Evolutionary conservation across 2,797 vertebrate species (phyloP).

Genomic region (Columba guinea): DNA sequence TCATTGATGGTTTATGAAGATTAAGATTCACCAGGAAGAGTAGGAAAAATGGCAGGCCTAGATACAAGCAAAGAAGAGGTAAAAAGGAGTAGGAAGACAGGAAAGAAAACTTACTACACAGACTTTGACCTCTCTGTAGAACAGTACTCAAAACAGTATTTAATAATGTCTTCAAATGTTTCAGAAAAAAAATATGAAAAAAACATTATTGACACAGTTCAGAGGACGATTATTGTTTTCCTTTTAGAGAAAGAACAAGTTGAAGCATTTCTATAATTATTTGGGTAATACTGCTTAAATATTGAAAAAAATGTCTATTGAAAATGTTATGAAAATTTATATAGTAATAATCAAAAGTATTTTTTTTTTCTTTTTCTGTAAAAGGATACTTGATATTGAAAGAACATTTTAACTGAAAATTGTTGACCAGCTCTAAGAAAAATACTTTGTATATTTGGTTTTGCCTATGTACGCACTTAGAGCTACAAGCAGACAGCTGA

Average conservation of each 20-base stretch:
- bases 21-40: background rate
- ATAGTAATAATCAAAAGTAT: background rate
- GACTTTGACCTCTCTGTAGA: background rate
- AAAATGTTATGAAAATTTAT: background rate
- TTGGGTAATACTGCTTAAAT: background rate
- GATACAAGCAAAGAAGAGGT: background rate
- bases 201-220: background rate
- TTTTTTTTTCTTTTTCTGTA: background rate
- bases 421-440: background rate
- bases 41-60: background rate
- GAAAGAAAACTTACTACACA: background rate
- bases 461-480: background rate
- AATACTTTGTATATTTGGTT: background rate
- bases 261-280: background rate
- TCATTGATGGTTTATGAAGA: background rate
- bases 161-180: background rate
- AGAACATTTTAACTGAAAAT: background rate
- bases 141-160: background rate
- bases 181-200: background rate
- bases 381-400: background rate
- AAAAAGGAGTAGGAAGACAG: background rate
- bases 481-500: background rate
- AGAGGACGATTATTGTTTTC: background rate
- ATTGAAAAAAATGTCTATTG: background rate
- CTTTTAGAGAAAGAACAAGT: background rate